Conservation (phyloP, 2,797 vertebrate genomes). For the Clarias fuscus region DNA sequence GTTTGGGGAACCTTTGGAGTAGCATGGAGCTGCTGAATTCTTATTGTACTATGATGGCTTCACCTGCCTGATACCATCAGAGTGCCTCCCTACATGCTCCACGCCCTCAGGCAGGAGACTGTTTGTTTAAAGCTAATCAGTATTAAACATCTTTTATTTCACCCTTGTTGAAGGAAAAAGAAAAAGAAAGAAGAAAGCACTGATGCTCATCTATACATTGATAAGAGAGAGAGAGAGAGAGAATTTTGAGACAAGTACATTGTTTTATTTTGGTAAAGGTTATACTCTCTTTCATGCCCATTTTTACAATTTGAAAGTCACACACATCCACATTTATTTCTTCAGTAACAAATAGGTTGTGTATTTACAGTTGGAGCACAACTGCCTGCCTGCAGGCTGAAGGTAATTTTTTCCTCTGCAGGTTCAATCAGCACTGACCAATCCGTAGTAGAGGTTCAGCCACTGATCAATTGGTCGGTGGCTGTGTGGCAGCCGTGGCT, state of each 20-base stretch:
- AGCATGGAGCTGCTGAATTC: conserved; percentile 49
- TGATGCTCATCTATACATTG: conserved; percentile 40
- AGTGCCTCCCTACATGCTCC: conserved; percentile 63
- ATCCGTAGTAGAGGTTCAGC: conserved; percentile 90
- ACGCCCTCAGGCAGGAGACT: conserved; percentile 67
- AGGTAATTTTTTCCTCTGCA: conserved; percentile 82
- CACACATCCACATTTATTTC: neutral
- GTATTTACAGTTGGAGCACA: conserved; percentile 21
- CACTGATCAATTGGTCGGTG: conserved; percentile 82
- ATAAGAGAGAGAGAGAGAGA: neutral
- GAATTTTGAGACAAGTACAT: neutral
- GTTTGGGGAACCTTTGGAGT: conserved; percentile 7
- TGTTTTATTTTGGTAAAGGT: neutral
- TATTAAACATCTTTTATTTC: conserved; percentile 73
- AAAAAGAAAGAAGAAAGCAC: conserved; percentile 49
- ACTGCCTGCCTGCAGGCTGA: conserved; percentile 68
- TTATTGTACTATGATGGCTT: conserved; percentile 58
- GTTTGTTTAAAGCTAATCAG: conserved; percentile 77
- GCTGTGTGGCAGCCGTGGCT: conserved; percentile 61
- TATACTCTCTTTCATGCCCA: neutral
- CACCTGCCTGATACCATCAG: conserved; percentile 76
- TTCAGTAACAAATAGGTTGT: conserved; percentile 51
- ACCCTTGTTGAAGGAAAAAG: conserved; percentile 55
- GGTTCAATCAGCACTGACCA: conserved; percentile 86
- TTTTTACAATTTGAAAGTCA: neutral